Evolutionary conservation across 2,797 vertebrate species (phyloP), one percentile per base, ranked within the genome.

Genomic region (Percopsis omiscomaycus): DNA sequence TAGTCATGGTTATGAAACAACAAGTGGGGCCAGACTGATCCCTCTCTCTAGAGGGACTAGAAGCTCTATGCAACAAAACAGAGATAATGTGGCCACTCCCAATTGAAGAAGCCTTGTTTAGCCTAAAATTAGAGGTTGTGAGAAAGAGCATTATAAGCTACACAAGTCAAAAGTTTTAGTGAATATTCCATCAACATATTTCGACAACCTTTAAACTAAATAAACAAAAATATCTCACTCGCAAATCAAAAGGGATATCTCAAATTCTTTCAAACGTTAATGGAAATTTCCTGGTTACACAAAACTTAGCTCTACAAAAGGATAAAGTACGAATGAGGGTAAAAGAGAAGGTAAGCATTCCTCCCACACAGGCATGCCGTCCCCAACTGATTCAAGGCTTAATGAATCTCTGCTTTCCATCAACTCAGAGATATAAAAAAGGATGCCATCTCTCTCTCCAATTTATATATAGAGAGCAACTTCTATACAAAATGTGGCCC

Each of bases 1-100:
- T 16, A 28, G 59, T n/a, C 59, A 55, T 11, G 5, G 61, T 68
- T 69, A 64, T 61, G 29, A 69, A 75, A 68, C 44, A 14, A 10
- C 44, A 14, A 10, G 32, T 59, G 64, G 48, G 47, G 52, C n/a
- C 28, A 8, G 37, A 45, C 3, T 68, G 57, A 12, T 27, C 45
- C 59, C 53, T 57, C 46, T 52, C 57, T 45, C 37, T 9, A 42
- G 6, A 77, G 76, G 64, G 66, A 86, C 66, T 69, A 71, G 27
- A 73, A 71, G 68, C 47, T 44, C 64, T 69, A 52, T 60, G 59
- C 32, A 46, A 74, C 27, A 79, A 68, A 83, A 84, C 68, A 67
- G 68, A 67, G 68, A 86, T 82, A 82, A 81, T 5, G 22, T 22
- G 0, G 1, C 64, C 72, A 63, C 80, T 81, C 74, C 74, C 67